Evolutionary conservation across 1,140 invertebrate genomes (phyloP), one percentile per base, ranked within the genome.

Genomic region (Tigriopus japonicus): DNA sequence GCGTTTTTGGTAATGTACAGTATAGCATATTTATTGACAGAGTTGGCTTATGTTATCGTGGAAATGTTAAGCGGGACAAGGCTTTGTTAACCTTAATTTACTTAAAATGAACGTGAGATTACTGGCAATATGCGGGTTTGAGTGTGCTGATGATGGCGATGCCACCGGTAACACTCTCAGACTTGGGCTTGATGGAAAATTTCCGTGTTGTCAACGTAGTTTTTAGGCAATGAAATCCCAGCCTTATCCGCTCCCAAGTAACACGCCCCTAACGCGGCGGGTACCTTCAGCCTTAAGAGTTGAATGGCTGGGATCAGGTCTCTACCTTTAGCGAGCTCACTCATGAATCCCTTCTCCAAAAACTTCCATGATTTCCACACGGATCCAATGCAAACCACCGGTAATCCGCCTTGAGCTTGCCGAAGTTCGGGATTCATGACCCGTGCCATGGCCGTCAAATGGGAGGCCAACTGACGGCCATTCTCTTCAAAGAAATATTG

Each of bases 351-450:
- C 12, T 78, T 69, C 68, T 84, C 76, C 54, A 97, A 68, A 1
- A 84, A 75, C 1, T 80, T 68, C 91, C 91, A 98, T 64, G 89
- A 94, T 65, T 87, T 83, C 85, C 90, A 98, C 0, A 98, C 90
- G 0, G 91, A 95, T 0, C 94, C 94, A 0, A 96, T 87, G 69
- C 90, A 93, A 0, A 95, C 81, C 0, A 97, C 77, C 40, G 83
- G 82, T 0, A 94, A 68, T 9, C 28, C 28, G 9, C 9, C 28
- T 3, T 3, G 28, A 7, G 88, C 81, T 6, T 79, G 80, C 1
- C 69, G 67, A 51, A 70, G 67, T 3, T 78, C 67, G 49, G 74
- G 64, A 62, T 82, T 70, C 15, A 85, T 83, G 67, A 84, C 81
- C 0, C 76, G 76, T 14, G 80, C 69, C 12, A 96, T 71, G 0